phyloP scores from a whole-genome alignment of 1,140 invertebrate species.

The Protaetia brevitarsis region DNA sequence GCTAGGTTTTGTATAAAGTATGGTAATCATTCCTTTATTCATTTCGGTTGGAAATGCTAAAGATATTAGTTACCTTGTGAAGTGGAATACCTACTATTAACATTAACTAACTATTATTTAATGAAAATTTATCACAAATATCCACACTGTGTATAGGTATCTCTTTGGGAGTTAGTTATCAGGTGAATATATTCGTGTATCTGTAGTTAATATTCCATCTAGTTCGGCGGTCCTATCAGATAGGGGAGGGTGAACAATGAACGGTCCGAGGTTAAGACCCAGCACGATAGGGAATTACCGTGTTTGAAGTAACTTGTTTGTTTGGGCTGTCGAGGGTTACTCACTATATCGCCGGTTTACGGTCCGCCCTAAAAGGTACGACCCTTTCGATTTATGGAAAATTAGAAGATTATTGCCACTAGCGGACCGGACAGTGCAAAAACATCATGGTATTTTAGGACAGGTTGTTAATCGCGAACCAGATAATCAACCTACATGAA shows the following conservation, averaged over 20 bases:
- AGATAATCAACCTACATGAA: not conserved
- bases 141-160: not conserved
- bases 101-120: too few species aligned
- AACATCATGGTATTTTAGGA: slow-evolving; percentile 9
- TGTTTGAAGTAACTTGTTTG: slow-evolving; percentile 23
- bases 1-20: too few species aligned
- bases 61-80: too few species aligned
- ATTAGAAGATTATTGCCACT: slow-evolving; percentile 19
- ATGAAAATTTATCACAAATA: not conserved
- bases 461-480: not conserved
- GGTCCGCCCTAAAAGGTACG: slow-evolving; percentile 15
- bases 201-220: slow-evolving; percentile 21
- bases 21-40: too few species aligned
- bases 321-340: slow-evolving; percentile 18
- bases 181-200: slow-evolving; percentile 3
- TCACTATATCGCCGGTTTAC: slow-evolving; percentile 12
- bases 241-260: slow-evolving; percentile 18
- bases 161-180: not conserved
- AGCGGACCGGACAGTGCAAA: not conserved
- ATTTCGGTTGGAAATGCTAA: too few species aligned
- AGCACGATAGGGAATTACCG: slow-evolving; percentile 16
- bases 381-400: slow-evolving; percentile 22
- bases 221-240: not conserved
- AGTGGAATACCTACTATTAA: too few species aligned
- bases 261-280: slow-evolving; percentile 18